phyloP scores from a whole-genome alignment of 1,140 invertebrate genomes.

The Cherax destructor region DNA sequence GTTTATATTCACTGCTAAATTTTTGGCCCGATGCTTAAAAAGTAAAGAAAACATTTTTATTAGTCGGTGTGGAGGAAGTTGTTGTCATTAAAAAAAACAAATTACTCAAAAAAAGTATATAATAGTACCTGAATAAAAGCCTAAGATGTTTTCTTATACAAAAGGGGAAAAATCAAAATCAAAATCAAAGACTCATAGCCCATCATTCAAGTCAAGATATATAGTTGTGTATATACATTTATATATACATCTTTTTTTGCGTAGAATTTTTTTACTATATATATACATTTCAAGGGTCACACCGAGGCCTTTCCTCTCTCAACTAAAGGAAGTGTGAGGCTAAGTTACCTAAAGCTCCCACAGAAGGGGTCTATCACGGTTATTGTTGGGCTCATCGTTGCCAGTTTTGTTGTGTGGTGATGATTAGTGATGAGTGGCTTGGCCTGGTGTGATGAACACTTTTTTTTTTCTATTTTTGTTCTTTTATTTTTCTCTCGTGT shows the following conservation, averaged over 20 bases:
- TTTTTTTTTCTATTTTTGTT: background rate
- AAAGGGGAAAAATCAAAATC: background rate
- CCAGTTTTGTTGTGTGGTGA: slow-evolving; percentile 64
- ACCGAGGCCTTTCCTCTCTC: slow-evolving; percentile 16
- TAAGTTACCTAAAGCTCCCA: slow-evolving; percentile 65
- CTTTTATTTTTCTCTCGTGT: background rate
- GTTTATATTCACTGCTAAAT: background rate
- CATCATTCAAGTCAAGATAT: background rate
- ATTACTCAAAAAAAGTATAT: background rate
- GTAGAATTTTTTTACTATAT: slow-evolving; percentile 2
- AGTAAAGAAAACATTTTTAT: background rate
- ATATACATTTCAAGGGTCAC: background rate
- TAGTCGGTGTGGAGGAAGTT: slow-evolving; percentile 48
- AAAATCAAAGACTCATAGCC: background rate
- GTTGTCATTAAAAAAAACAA: slow-evolving; percentile 14
- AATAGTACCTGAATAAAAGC: background rate
- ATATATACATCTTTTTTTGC: background rate
- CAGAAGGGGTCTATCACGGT: slow-evolving; percentile 71
- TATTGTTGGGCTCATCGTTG: slow-evolving; percentile 70
- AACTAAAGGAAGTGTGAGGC: slow-evolving; percentile 54
- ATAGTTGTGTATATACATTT: background rate
- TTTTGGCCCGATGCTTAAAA: background rate
- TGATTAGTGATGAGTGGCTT: no score
- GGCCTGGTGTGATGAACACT: no score
- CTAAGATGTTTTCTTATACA: background rate